Base-by-base conservation (phyloP, 1,140 invertebrate genomes). In the Homalodisca vitripennis region DNA sequence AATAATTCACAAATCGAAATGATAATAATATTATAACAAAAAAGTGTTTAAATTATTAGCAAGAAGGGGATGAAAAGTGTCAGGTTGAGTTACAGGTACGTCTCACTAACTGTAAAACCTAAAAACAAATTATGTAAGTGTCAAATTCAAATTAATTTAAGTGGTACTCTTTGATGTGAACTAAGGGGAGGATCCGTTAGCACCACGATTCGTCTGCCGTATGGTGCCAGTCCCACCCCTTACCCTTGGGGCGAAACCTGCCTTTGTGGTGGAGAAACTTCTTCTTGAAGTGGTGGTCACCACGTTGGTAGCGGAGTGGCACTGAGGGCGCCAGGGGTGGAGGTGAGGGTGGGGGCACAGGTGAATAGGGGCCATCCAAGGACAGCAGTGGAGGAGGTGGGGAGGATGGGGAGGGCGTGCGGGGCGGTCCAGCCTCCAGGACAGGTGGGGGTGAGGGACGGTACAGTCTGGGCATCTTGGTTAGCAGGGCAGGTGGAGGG, bases 211-310 rank as follows among this genome's bases (percentile, higher is more conserved):
- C 68, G 32, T 72, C 64, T 0, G 63, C 32, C 6, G 64, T 70
- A 46, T 71, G 67, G 26, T 84, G 83, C 84, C 88, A 90, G 79
- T 90, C 86, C 89, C 89, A 90, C 73, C 88, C 87, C 76, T 90
- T 90, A 46, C 88, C 88, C 76, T 90, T 90, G 1, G 88, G 88
- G 73, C 87, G 80, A 79, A 90, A 89, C 77, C 88, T 89, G 47
- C 71, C 75, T 66, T 78, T 79, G 46, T 75, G 63, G 73, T 89
- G 88, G 80, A 89, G 90, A 79, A 90, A 92, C 72, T 91, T 91
- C 80, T 92, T 92, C 77, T 91, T 91, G 78, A 90, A 91, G 78
- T 91, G 89, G 48, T 79, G 80, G 27, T 80, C 78, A 30, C 77
- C 81, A 3, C 87, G 81, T 73, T 88, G 85, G 73, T 88, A 88